These are phyloP conservation scores for Scaptomyza montana DNA, from an alignment of 1,140 invertebrate genomes.

Conservation along the genomic window DNA sequence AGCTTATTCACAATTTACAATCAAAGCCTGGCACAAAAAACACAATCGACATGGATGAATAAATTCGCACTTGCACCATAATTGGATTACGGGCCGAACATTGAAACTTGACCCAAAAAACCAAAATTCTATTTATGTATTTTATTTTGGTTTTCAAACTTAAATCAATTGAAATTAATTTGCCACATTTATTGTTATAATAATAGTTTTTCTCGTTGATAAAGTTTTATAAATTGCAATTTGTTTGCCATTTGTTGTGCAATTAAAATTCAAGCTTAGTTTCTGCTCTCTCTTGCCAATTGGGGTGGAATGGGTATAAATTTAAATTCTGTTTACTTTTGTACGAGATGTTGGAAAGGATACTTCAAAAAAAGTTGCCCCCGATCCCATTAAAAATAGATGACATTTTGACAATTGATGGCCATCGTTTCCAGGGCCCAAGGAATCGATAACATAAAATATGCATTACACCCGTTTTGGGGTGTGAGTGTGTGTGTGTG, in stretches of 20 bases:
- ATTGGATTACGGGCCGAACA: conserved; percentile 18
- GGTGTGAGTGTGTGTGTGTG: too few relatives aligned
- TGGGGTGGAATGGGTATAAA: background rate
- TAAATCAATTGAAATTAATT: conserved; percentile 51
- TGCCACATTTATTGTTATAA: conserved; percentile 22
- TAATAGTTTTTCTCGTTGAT: conserved; percentile 8
- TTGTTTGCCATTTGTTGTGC: conserved; percentile 23
- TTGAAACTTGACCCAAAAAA: conserved; percentile 6
- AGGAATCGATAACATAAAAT: conserved; percentile 78
- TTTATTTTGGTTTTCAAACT: background rate
- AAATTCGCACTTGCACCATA: conserved; percentile 24
- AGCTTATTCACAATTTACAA: background rate
- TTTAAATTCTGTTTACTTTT: conserved; percentile 3
- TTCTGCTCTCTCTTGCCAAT: background rate
- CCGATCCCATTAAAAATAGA: conserved; percentile 67
- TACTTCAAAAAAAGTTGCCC: conserved; percentile 33
- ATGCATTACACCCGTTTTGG: conserved; percentile 58
- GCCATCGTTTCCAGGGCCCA: conserved; percentile 34
- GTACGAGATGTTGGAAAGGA: background rate
- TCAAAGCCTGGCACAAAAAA: background rate
- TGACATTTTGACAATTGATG: conserved; percentile 80
- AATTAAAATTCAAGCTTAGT: conserved; percentile 28
- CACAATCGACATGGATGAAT: conserved; percentile 12
- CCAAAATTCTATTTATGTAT: background rate
- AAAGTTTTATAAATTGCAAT: conserved; percentile 55